Percentiles rank a stretch among this genome's conserved stretches.
Evolutionary conservation across 2,797 vertebrate species (phyloP).

Genomic region (Vultur gryphus): DNA sequence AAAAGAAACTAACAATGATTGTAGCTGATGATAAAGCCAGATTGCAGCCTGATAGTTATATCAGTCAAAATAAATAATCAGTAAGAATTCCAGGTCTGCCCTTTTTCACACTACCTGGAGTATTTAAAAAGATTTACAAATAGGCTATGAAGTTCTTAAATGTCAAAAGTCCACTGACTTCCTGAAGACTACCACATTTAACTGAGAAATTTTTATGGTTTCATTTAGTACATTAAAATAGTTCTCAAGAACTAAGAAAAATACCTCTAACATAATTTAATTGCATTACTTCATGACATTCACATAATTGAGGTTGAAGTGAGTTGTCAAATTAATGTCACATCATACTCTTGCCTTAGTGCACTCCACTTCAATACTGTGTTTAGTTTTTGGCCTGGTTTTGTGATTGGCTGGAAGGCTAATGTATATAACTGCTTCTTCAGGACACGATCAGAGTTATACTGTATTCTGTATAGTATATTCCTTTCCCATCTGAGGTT

Average conservation of each 20-base stretch:
- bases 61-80: background rate
- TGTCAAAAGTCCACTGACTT: background rate
- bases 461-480: background rate
- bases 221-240: background rate
- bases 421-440: conserved; percentile 18
- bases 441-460: background rate
- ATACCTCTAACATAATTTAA: background rate
- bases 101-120: background rate
- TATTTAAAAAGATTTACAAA: conserved; percentile 1
- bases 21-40: background rate
- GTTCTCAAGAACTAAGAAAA: background rate
- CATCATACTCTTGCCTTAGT: background rate
- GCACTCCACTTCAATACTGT: background rate
- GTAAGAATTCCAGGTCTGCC: background rate
- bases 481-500: background rate
- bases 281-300: background rate
- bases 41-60: background rate
- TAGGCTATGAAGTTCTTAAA: background rate
- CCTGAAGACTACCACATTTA: background rate
- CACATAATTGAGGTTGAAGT: conserved; percentile 30
- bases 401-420: background rate
- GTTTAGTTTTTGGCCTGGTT: background rate
- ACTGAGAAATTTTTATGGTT: background rate
- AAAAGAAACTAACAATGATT: background rate
- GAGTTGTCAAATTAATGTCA: conserved; percentile 30